Base-by-base conservation (phyloP, 2,888 invertebrate species). In the Drosophila affinis region DNA sequence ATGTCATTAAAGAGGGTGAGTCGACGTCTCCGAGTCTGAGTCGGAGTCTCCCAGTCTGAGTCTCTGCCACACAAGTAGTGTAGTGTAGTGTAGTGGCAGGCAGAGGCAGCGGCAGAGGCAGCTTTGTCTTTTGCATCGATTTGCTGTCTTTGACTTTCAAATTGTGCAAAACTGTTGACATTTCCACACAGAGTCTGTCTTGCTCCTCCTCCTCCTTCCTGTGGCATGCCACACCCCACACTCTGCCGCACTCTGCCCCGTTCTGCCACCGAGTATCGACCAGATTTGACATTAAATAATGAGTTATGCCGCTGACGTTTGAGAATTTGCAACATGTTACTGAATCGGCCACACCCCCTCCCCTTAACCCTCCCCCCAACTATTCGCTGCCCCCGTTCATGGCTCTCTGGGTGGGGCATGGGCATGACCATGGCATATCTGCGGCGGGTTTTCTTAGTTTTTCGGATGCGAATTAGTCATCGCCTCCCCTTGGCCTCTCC, bases 1-100 rank as follows among this genome's bases (percentile, higher is more conserved):
- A 84, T 90, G 90, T 89, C 91, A 91, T 91, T 91, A 90, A 90
- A 74, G 76, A 73, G 62, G 71, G 73, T 58, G 72, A 72, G 72
- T 18, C 53, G 52, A 29, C 59, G 27, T 21, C 27, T 46, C 10
- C 14, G 14, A 39, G 39, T 39, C 18, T n/a, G 24, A 62, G 65
- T 71, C 71, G 18, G 24, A 24, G 58, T 27, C 27, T 46, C 10
- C 12, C 2, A 39, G 39, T 39, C 18, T n/a, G 24, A 62, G 65
- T 71, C 71, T 76, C 75, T 70, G 76, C 76, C 73, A 75, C 67
- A 71, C 62, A 62, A 65, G 58, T 69, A 78, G 75, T 24, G 57
- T 32, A 57, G 34, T 34, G 24, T 24, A 24, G 24, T 24, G 24
- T 24, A 24, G 24, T 7, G 2, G 9, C 27, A 2, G 2, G 17